Evolutionary conservation across 2,797 vertebrate species (phyloP).

Genomic region (Chromobotia macracanthus): DNA sequence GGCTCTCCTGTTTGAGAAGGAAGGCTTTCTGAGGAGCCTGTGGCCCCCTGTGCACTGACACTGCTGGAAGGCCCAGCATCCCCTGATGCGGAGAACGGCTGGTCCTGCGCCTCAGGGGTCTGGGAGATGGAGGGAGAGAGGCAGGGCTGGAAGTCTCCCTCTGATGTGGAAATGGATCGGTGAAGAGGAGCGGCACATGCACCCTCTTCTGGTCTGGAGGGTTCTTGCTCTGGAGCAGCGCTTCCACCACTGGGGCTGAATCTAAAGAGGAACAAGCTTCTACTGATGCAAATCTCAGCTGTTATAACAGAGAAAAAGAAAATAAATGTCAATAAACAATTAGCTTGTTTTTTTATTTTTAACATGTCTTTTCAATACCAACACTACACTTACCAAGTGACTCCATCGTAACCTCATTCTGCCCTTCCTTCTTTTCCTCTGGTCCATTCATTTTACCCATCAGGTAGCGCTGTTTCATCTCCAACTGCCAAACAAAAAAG

Average conservation of each 20-base stretch:
- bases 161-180: conserved; percentile 80
- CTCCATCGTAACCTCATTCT: conserved; percentile 85
- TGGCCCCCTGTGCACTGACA: conserved; percentile 62
- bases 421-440: conserved; percentile 78
- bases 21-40: conserved; percentile 73
- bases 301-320: conserved; percentile 19
- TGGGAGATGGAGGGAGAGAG: conserved; percentile 55
- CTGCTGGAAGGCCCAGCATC: conserved; percentile 58
- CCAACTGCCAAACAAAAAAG: conserved; percentile 78
- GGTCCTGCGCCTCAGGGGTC: conserved; percentile 54
- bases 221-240: conserved; percentile 57
- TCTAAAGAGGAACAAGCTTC: conserved; percentile 88
- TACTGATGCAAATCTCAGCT: conserved; percentile 92
- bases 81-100: conserved; percentile 58
- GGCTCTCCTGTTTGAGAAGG: conserved; percentile 76
- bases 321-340: background rate
- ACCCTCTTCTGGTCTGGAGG: conserved; percentile 62
- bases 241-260: conserved; percentile 77
- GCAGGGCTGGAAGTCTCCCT: conserved; percentile 85
- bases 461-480: conserved; percentile 94
- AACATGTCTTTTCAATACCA: background rate
- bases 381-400: conserved; percentile 81
- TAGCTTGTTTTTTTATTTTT: background rate
- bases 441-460: conserved; percentile 81
- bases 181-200: conserved; percentile 52